phyloP scores from a whole-genome alignment of 1,140 invertebrate species.

The Dolichoris vasculosae region DNA sequence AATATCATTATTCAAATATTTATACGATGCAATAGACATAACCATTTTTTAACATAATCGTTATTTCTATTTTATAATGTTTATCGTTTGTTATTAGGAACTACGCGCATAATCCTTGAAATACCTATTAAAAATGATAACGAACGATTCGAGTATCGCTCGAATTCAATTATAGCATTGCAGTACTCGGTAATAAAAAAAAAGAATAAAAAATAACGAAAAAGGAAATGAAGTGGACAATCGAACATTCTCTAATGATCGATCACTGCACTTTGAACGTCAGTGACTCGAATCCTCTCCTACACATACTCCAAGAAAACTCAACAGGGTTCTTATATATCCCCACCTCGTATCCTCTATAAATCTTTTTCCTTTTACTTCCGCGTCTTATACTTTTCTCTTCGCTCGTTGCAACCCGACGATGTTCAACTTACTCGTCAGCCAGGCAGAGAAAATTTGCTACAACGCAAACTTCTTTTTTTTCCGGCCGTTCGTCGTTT shows the following conservation, averaged over 20 bases:
- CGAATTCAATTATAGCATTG: conserved; percentile 5
- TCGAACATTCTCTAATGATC: conserved; percentile 27
- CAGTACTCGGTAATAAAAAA: not conserved
- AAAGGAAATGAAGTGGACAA: not conserved
- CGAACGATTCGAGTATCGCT: not conserved
- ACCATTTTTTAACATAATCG: not conserved
- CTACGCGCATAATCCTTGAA: not conserved
- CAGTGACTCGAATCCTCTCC: not conserved
- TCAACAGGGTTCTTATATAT: not conserved
- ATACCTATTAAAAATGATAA: not conserved
- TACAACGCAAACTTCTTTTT: not conserved
- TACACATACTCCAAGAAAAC: not conserved
- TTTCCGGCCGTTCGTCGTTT: not conserved
- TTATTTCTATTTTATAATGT: not conserved
- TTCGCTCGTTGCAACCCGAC: not conserved
- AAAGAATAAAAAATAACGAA: not conserved
- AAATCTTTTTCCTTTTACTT: conserved; percentile 36
- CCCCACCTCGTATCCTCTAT: not conserved
- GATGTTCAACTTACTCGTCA: not conserved
- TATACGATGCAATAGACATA: not conserved
- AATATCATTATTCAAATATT: not conserved
- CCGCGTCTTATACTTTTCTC: not conserved
- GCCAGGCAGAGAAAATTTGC: not conserved
- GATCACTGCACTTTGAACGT: conserved; percentile 35
- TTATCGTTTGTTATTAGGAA: not conserved